Conservation (phyloP, 2,113 vertebrate genomes). For the Indicator indicator region DNA sequence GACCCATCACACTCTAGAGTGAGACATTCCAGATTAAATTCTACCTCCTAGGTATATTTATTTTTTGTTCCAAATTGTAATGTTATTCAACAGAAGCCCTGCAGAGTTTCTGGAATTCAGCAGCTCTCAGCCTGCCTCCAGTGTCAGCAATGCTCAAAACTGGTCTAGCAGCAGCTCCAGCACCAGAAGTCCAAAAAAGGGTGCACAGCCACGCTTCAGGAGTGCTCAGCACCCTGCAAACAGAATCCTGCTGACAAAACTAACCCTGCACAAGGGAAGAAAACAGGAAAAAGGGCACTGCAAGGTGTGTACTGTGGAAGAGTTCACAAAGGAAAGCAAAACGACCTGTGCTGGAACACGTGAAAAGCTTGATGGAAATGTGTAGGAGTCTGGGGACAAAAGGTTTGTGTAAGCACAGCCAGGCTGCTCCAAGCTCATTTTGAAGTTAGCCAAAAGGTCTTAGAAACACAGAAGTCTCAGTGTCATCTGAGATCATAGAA, state of each 20-base stretch:
- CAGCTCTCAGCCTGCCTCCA: neutral
- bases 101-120: neutral
- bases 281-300: neutral
- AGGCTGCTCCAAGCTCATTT: neutral
- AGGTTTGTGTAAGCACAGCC: neutral
- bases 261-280: rapidly evolving
- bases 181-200: neutral
- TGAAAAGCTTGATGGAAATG: neutral
- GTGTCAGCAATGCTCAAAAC: neutral
- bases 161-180: neutral
- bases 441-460: neutral
- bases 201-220: neutral
- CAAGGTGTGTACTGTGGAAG: neutral
- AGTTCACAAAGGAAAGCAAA: neutral
- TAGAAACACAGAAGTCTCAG: neutral
- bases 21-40: neutral
- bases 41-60: neutral
- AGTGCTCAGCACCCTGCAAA: neutral
- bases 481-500: neutral
- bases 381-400: rapidly evolving
- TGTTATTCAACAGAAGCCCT: neutral
- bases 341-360: neutral
- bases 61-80: neutral
- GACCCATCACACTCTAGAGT: neutral
- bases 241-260: neutral